These are phyloP conservation scores for Mythimna lalbum DNA, from an alignment of 2,888 invertebrate species.

Conservation along the genomic window DNA sequence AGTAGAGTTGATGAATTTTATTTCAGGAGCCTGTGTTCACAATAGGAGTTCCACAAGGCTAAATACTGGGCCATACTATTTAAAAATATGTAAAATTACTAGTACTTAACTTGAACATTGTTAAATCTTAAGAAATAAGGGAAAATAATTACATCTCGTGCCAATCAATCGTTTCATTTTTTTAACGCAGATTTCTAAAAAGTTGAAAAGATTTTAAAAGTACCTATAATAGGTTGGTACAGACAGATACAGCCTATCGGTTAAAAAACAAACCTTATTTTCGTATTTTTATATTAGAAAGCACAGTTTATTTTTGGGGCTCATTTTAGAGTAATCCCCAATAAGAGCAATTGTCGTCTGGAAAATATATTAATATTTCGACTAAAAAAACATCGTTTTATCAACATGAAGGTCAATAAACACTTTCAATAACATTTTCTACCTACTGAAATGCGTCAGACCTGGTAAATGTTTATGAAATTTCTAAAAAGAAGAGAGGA, in stretches of 20 bases:
- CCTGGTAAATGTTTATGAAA: slow-evolving; percentile 31
- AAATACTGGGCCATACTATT: neutral
- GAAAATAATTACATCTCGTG: too few relatives aligned
- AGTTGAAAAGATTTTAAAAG: neutral
- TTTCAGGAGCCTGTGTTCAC: neutral
- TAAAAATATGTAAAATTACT: neutral
- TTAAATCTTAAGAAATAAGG: too few relatives aligned
- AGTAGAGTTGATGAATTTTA: neutral
- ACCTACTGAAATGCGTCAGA: slow-evolving; percentile 15
- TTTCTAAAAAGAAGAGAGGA: slow-evolving; percentile 9
- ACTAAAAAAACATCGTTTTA: slow-evolving; percentile 21
- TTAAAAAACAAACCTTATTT: slow-evolving; percentile 12
- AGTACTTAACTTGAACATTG: neutral
- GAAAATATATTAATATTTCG: slow-evolving; percentile 22
- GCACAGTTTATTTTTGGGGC: slow-evolving; percentile 1
- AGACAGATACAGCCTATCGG: neutral
- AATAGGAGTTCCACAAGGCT: neutral
- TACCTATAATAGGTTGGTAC: neutral
- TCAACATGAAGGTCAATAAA: slow-evolving; percentile 14
- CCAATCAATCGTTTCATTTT: too few relatives aligned
- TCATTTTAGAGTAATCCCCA: slow-evolving; percentile 26
- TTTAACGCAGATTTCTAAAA: neutral
- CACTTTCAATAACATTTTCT: slow-evolving; percentile 19
- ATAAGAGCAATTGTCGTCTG: slow-evolving; percentile 10
- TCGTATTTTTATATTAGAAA: slow-evolving; percentile 9